These are phyloP conservation scores for Latrodectus geometricus DNA, from an alignment of 1,140 invertebrate species.

Conservation along the genomic window DNA sequence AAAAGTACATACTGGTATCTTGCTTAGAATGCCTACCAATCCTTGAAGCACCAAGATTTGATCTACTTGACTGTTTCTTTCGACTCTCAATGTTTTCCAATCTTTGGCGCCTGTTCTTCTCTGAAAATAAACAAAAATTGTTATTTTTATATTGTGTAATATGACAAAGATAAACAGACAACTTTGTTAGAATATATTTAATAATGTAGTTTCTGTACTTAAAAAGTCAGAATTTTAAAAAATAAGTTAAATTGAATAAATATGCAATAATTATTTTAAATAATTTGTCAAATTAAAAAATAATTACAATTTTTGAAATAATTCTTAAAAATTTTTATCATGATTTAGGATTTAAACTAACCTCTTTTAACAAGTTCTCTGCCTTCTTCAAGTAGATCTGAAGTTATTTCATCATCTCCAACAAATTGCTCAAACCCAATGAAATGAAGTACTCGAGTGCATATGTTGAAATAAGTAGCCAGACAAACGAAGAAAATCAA, in stretches of 20 bases:
- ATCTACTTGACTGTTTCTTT: conserved; percentile 24
- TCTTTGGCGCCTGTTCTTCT: conserved; percentile 63
- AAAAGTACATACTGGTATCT: conserved; percentile 22
- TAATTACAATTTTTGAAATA: neutral
- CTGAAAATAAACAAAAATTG: conserved; percentile 34
- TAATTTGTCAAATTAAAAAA: neutral
- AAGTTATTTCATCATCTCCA: conserved; percentile 91
- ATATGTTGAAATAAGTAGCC: conserved; percentile 95
- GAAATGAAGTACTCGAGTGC: conserved; percentile 83
- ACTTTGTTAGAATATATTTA: neutral
- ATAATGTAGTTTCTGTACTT: neutral
- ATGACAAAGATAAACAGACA: neutral
- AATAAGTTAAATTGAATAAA: neutral
- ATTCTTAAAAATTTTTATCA: neutral
- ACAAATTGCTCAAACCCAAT: conserved; percentile 97
- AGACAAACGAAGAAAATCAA: conserved; percentile 92
- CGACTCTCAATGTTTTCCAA: conserved; percentile 60
- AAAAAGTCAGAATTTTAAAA: neutral
- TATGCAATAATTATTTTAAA: neutral
- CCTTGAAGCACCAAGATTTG: conserved; percentile 1
- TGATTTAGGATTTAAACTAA: neutral
- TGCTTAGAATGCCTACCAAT: neutral
- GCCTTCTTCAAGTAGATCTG: conserved; percentile 93
- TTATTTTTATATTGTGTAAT: neutral
- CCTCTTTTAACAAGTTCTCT: conserved; percentile 83